Evolutionary conservation across 2,888 invertebrate genomes (phyloP).

Genomic region (Thysanoteuthis rhombus): DNA sequence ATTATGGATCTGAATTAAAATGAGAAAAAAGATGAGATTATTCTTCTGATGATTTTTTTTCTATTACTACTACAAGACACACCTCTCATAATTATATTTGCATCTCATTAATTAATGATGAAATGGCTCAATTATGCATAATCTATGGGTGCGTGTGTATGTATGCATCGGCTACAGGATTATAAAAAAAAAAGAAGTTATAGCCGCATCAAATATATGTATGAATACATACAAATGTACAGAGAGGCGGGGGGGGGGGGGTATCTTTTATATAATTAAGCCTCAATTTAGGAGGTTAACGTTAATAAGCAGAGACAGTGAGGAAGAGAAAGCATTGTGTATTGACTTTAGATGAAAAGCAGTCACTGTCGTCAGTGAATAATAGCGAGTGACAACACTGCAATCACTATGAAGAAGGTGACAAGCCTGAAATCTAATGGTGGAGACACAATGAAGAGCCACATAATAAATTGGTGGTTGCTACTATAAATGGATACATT

Average conservation of each 20-base stretch:
- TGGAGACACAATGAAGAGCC: neutral
- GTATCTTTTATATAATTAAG: neutral
- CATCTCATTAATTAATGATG: conserved; percentile 12
- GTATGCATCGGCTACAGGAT: neutral
- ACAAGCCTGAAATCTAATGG: neutral
- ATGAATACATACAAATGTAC: neutral
- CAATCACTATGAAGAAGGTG: neutral
- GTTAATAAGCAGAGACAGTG: too few species aligned
- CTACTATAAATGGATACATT: conserved; percentile 12
- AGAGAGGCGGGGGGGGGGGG: neutral
- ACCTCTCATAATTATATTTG: neutral
- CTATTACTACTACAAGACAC: neutral
- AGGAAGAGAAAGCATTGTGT: neutral
- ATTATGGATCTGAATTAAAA: neutral
- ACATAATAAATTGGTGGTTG: neutral
- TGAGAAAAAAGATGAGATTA: neutral
- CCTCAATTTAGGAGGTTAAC: neutral
- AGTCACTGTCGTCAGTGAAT: too few species aligned
- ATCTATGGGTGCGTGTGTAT: neutral
- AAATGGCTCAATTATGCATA: conserved; percentile 12
- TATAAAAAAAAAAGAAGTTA: neutral
- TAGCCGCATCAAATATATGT: neutral
- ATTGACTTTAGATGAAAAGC: neutral
- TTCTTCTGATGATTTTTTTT: neutral
- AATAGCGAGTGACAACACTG: conserved; percentile 1